Percentiles rank a stretch among this genome's conserved stretches.
These are phyloP conservation scores for Andrena marginata DNA, from an alignment of 2,888 invertebrate species.

Conservation along the genomic window DNA sequence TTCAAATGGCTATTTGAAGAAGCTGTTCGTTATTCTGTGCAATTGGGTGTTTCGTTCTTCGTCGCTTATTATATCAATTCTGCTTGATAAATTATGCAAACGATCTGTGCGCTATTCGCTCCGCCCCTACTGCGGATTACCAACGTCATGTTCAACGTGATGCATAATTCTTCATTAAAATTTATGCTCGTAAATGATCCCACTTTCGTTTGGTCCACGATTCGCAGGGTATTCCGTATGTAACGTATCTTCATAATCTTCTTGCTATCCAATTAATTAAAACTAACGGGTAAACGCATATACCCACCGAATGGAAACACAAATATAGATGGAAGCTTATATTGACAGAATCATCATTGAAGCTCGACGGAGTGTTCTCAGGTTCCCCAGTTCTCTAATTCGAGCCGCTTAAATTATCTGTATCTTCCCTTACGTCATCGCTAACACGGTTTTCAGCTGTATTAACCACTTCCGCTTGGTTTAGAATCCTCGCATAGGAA, in stretches of 20 bases:
- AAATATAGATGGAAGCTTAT: not conserved
- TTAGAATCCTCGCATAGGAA: not conserved
- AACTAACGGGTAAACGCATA: constrained; percentile 1
- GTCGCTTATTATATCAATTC: constrained; percentile 12
- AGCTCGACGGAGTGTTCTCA: not conserved
- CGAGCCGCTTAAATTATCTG: constrained; percentile 11
- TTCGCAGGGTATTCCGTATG: no score
- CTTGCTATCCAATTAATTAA: constrained; percentile 17
- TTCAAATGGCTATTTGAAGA: constrained; percentile 26
- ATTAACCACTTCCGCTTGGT: not conserved
- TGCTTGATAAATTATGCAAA: not conserved
- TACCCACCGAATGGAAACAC: constrained; percentile 3
- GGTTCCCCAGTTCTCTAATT: not conserved
- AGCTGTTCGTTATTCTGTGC: constrained; percentile 29
- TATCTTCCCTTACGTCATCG: not conserved
- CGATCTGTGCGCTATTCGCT: not conserved
- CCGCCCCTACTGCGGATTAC: not conserved
- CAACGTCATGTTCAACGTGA: no score
- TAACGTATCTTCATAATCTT: not conserved
- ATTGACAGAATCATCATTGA: constrained; percentile 16
- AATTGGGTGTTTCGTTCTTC: constrained; percentile 14
- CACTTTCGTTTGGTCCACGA: not conserved
- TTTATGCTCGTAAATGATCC: no score
- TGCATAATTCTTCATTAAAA: no score
- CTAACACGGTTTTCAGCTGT: not conserved